phyloP scores from a whole-genome alignment of 2,797 vertebrate species.

The Coluber constrictor region DNA sequence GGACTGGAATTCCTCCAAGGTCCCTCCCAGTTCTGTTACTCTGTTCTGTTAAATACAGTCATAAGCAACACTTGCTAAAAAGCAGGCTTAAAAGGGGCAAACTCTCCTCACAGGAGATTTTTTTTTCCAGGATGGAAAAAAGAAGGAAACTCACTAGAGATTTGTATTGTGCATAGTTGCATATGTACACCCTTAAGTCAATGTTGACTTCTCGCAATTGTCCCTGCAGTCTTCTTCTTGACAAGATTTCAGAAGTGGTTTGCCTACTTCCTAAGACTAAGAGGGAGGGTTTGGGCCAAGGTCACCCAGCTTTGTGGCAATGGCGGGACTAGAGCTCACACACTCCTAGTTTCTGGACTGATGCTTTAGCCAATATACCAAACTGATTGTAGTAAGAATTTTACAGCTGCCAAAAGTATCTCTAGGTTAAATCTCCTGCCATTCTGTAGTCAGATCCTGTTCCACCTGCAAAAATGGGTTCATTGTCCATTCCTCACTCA shows the following conservation, averaged over 20 bases:
- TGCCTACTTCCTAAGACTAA: neutral
- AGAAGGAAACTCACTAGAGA: neutral
- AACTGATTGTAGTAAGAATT: neutral
- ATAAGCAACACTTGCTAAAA: neutral
- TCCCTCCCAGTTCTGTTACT: neutral
- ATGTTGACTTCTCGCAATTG: neutral
- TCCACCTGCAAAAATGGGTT: neutral
- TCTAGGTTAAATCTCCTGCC: neutral
- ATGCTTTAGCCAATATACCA: neutral
- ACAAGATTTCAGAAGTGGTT: neutral
- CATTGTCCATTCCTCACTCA: neutral
- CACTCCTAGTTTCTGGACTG: neutral
- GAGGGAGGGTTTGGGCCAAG: neutral
- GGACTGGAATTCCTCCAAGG: neutral
- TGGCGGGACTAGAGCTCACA: neutral
- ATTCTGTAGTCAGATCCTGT: neutral
- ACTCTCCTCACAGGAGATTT: neutral
- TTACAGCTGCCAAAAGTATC: neutral
- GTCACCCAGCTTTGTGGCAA: neutral
- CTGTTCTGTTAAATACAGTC: neutral
- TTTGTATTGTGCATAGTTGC: neutral
- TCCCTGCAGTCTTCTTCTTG: neutral
- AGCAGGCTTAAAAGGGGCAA: neutral
- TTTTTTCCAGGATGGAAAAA: neutral
- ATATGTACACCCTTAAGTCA: neutral